These are phyloP conservation scores for Sinhomidia bicolor DNA, from an alignment of 2,888 invertebrate genomes.

Conservation along the genomic window DNA sequence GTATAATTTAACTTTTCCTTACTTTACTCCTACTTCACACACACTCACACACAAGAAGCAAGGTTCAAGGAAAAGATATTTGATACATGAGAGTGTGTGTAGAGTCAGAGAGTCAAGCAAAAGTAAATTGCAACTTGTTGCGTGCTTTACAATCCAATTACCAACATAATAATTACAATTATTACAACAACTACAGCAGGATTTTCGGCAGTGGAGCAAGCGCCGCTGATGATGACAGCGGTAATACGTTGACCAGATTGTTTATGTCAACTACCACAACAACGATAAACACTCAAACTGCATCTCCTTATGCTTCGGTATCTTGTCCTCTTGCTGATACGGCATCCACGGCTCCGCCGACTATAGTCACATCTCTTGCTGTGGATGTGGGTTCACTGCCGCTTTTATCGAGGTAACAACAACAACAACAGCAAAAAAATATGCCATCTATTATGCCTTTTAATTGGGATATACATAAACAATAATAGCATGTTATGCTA, in stretches of 20 bases:
- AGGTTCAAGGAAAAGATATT: not conserved
- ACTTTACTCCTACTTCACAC: no score
- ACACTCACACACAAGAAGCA: no score
- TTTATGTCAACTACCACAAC: not conserved
- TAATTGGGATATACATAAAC: no score
- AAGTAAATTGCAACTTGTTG: no score
- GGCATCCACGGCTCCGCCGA: not conserved
- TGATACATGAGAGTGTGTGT: no score
- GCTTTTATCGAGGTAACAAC: slow-evolving; percentile 6
- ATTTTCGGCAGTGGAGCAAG: slow-evolving; percentile 46
- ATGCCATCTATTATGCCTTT: not conserved
- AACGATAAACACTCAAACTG: not conserved
- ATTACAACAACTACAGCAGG: slow-evolving; percentile 40
- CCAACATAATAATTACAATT: slow-evolving; percentile 42
- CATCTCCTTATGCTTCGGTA: not conserved
- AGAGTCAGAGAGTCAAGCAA: not conserved
- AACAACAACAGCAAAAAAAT: not conserved
- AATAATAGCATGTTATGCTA: not conserved
- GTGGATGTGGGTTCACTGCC: not conserved
- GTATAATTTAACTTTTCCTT: not conserved
- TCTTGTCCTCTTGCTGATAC: not conserved
- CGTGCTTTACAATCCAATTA: slow-evolving; percentile 43
- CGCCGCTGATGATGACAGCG: not conserved
- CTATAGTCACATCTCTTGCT: not conserved
- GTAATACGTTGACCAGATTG: slow-evolving; percentile 16